Evolutionary conservation across 2,113 vertebrate genomes (phyloP).

Genomic region (Rana temporaria): DNA sequence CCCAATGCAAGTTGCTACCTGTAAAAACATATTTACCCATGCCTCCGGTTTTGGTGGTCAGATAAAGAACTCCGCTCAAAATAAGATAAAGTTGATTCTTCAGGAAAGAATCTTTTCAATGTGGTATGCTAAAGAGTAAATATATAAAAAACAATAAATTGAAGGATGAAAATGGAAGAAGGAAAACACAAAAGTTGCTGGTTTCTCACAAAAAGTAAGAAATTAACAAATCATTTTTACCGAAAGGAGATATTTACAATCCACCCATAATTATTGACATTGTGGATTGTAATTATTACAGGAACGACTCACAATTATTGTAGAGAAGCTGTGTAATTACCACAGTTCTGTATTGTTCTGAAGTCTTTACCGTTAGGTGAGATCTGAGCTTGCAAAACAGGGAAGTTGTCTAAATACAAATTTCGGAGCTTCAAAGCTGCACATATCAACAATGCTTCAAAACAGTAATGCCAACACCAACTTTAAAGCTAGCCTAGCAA

Average conservation of each 20-base stretch:
- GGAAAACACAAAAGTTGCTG: neutral
- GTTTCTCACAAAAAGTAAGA: neutral
- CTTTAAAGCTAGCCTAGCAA: neutral
- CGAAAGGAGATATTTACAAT: constrained; percentile 23
- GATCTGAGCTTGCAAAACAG: neutral
- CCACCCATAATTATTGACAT: constrained; percentile 41
- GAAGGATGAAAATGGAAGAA: neutral
- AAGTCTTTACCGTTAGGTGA: neutral
- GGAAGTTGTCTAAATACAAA: neutral
- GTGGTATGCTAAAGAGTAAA: neutral
- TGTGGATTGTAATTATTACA: constrained; percentile 40
- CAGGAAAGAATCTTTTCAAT: no score
- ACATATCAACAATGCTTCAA: neutral
- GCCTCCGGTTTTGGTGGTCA: no score
- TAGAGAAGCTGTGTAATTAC: constrained; percentile 28
- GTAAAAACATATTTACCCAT: no score
- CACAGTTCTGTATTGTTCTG: neutral
- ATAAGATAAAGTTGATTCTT: no score
- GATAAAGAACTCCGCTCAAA: no score
- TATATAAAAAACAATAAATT: neutral
- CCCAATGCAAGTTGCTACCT: no score
- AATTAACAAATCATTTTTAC: constrained; percentile 31
- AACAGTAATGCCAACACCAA: neutral
- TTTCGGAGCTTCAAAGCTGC: neutral
- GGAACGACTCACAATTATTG: constrained; percentile 34